Base-by-base conservation (phyloP, 2,797 vertebrate genomes). In the Thalassophryne amazonica region DNA sequence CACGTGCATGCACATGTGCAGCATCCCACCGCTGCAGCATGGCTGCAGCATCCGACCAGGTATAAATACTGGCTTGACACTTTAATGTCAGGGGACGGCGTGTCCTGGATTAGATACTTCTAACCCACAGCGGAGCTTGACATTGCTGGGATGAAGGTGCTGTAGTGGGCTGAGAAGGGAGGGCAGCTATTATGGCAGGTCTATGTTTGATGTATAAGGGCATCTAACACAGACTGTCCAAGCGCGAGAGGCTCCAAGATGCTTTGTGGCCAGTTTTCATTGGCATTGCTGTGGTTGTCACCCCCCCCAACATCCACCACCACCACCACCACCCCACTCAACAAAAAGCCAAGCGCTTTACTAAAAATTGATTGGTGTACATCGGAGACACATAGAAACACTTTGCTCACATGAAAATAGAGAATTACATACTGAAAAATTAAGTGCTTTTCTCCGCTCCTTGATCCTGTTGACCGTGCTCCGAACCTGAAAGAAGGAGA, bases 11-110 rank as follows among this genome's bases (percentile, higher is more conserved):
- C 23, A 22, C 12, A 40, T 49, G 14, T 2, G 1, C 31, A 43
- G 46, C 49, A 62, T 40, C 46, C 21, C 37, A 71, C 40, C 41
- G 27, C 69, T 69, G 55, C 65, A 72, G 63, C 69, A 68, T 60
- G 73, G 72, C 59, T 55, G 73, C 59, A 65, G 57, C 25, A 24
- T 74, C 77, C 80, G 65, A 74, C 63, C 40, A 80, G 88, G 85
- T 92, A 95, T 97, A 97, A 98, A 98, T 98, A 97, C 91, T 90
- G 84, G 69, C 80, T 76, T 94, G 95, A 98, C 96, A 97, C 91
- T 93, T 98, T 97, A 95, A 97, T 95, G 92, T 94, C 92, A 89
- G 87, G 90, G 86, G 90, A 93, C 92, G 90, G 92, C 89, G 93
- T 92, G 92, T 92, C 90, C 84, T 86, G 94, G 94, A 97, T 95